phyloP scores from a whole-genome alignment of 2,113 vertebrate species.

The Bungarus multicinctus region DNA sequence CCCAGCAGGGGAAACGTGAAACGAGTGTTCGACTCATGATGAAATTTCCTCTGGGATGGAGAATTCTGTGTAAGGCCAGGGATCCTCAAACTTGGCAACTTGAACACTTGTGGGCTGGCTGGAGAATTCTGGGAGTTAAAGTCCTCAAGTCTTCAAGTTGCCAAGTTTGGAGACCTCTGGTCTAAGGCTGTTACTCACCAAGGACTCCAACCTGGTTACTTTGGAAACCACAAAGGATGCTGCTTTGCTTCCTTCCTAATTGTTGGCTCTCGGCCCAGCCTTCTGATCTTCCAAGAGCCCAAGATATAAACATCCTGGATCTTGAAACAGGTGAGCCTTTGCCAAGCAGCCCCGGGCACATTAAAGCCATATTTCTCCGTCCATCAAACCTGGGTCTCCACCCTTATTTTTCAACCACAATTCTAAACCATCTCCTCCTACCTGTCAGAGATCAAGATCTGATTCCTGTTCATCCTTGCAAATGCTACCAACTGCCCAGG shows the following conservation, averaged over 20 bases:
- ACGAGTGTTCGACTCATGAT: not conserved
- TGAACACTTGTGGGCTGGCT: too few relatives aligned
- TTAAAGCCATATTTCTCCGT: not conserved
- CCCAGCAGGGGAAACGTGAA: not conserved
- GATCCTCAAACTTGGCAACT: too few relatives aligned
- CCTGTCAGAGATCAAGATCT: not conserved
- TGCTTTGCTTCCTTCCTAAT: not conserved
- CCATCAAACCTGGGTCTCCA: too few relatives aligned
- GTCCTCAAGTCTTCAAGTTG: too few relatives aligned
- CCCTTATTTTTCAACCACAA: not conserved
- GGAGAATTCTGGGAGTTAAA: too few relatives aligned
- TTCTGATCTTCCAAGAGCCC: not conserved
- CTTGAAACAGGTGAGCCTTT: not conserved
- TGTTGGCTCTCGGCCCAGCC: not conserved
- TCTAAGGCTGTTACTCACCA: not conserved
- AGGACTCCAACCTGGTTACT: not conserved
- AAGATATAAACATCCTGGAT: constrained; percentile 17
- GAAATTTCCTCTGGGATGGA: not conserved
- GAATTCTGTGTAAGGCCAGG: too few relatives aligned
- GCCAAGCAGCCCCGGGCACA: not conserved
- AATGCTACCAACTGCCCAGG: not conserved
- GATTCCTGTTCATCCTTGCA: not conserved
- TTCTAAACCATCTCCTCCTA: not conserved
- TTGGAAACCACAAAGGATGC: not conserved
- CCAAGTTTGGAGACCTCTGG: not conserved